phyloP scores from a whole-genome alignment of 2,113 vertebrate genomes.

The Pica pica region DNA sequence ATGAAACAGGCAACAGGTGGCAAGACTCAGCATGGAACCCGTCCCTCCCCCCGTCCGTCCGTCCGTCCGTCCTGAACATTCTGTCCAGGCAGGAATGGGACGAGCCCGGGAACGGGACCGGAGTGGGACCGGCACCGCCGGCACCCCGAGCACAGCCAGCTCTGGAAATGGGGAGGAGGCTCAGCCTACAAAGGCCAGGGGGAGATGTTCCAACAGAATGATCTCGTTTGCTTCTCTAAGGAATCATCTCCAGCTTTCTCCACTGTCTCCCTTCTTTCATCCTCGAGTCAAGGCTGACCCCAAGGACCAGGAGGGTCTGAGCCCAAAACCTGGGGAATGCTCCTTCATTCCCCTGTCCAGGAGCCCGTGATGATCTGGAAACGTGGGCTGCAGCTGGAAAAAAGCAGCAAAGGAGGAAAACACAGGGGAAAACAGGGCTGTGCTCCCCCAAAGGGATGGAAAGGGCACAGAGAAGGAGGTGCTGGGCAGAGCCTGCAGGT shows the following conservation, averaged over 20 bases:
- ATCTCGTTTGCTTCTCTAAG: neutral
- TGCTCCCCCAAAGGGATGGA: neutral
- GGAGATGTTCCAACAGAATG: neutral
- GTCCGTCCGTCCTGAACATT: neutral
- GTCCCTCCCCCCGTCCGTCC: neutral
- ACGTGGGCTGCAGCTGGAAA: neutral
- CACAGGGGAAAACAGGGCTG: neutral
- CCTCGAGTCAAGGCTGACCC: neutral
- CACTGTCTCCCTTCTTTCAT: no score
- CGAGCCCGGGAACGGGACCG: neutral
- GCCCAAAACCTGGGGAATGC: neutral
- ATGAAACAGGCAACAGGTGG: constrained; percentile 66
- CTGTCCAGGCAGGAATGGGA: neutral
- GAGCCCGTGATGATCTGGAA: neutral
- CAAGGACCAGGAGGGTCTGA: neutral
- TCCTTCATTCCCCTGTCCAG: neutral
- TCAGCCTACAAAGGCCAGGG: neutral
- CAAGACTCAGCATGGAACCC: constrained; percentile 29
- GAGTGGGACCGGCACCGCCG: neutral
- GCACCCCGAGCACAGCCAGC: neutral
- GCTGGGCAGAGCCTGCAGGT: neutral
- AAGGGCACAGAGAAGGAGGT: neutral
- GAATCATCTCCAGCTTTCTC: neutral
- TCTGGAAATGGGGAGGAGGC: neutral
- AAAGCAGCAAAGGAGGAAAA: neutral